phyloP scores from a whole-genome alignment of 2,797 vertebrate genomes.

The Myotis myotis region DNA sequence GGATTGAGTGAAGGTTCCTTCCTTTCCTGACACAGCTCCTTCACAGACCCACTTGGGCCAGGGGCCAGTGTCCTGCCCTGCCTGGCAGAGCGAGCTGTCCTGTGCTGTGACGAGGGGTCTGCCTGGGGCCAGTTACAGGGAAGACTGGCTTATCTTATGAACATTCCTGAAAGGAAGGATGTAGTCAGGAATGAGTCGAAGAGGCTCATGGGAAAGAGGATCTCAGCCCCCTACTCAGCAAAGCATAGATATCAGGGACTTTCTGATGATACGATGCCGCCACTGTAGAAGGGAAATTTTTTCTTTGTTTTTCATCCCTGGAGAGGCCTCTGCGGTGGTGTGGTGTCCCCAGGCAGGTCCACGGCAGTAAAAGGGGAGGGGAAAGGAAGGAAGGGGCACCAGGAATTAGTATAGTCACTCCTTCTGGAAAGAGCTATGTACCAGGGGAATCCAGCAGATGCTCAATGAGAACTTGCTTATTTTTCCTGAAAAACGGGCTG shows the following conservation, averaged over 20 bases:
- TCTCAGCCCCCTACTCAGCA: neutral
- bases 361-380: neutral
- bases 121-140: neutral
- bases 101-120: neutral
- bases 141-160: neutral
- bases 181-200: neutral
- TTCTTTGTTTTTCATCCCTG: neutral
- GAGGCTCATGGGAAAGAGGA: neutral
- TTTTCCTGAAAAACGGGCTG: slow-evolving; percentile 61
- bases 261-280: neutral
- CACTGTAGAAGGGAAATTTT: neutral
- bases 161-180: neutral
- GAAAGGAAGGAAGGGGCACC: neutral
- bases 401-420: slow-evolving; percentile 12
- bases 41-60: neutral
- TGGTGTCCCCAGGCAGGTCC: neutral
- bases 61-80: neutral
- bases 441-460: slow-evolving; percentile 29
- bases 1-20: neutral
- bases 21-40: neutral
- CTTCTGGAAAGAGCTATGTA: neutral
- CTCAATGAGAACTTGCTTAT: neutral
- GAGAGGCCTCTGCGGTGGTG: neutral
- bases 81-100: neutral
- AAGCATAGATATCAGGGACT: neutral